A percentile compares a stretch with the other conserved stretches of the same genome.
Evolutionary conservation across 2,113 vertebrate genomes (phyloP).

Genomic region (Paraplagusia blochii): DNA sequence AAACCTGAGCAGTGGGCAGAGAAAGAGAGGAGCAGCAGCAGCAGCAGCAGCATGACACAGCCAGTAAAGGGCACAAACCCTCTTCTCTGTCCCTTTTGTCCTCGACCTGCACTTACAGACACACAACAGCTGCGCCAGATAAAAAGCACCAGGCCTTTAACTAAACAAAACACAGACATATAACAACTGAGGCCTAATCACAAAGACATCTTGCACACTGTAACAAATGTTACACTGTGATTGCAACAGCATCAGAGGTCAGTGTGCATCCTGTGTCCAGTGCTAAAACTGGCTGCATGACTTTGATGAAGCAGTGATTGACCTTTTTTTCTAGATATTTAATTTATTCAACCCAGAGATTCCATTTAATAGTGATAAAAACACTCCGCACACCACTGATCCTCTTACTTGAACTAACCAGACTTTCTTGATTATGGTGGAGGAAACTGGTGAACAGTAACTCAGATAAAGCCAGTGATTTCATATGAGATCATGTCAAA

Average conservation of each 20-base stretch:
- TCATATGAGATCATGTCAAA: no score
- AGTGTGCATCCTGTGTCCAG: neutral
- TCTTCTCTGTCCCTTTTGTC: slow-evolving; percentile 34
- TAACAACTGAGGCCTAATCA: slow-evolving; percentile 1
- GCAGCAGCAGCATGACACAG: slow-evolving; percentile 32
- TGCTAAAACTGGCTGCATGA: neutral
- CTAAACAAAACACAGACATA: slow-evolving; percentile 9
- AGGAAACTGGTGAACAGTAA: no score
- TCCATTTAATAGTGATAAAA: no score
- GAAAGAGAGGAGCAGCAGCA: slow-evolving; percentile 29
- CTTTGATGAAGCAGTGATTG: no score
- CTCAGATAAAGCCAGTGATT: no score
- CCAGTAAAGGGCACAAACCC: slow-evolving; percentile 35
- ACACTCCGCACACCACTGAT: no score
- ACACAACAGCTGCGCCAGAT: slow-evolving; percentile 58
- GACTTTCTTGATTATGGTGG: no score
- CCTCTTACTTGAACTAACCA: no score
- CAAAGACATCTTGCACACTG: neutral
- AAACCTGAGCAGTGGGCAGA: slow-evolving; percentile 66
- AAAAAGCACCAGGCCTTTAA: slow-evolving; percentile 22
- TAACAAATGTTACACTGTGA: neutral
- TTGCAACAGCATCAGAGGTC: neutral
- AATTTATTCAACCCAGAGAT: no score
- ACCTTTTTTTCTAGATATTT: no score
- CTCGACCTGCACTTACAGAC: slow-evolving; percentile 43